Evolutionary conservation across 1,140 invertebrate species (phyloP).

Genomic region (Drosophila kurseongensis): DNA sequence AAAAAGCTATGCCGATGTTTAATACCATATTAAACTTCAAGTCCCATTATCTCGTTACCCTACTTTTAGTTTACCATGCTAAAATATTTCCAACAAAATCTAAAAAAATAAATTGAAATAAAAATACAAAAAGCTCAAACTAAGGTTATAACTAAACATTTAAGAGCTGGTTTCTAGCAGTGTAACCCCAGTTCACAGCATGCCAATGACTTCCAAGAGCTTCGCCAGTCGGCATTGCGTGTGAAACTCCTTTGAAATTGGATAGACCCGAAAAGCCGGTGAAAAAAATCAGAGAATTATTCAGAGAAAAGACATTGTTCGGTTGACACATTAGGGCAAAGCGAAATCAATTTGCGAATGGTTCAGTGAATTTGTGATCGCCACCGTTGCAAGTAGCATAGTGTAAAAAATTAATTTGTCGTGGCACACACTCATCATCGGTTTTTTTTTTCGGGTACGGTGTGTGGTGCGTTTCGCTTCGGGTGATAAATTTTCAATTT

Average conservation of each 20-base stretch:
- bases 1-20: not conserved
- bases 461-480: constrained; percentile 23
- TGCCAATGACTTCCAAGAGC: constrained; percentile 43
- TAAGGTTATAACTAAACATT: not conserved
- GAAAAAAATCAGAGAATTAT: not conserved
- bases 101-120: not conserved
- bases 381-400: constrained; percentile 18
- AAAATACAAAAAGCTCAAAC: not conserved
- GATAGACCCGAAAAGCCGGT: constrained; percentile 32
- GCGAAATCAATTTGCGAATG: constrained; percentile 78
- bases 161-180: not conserved
- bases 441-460: constrained; percentile 1
- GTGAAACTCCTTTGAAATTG: constrained; percentile 77
- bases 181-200: constrained; percentile 27
- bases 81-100: no score
- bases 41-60: no score
- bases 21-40: no score
- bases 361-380: constrained; percentile 45
- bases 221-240: constrained; percentile 66
- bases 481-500: constrained; percentile 82
- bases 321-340: constrained; percentile 55
- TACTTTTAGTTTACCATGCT: no score
- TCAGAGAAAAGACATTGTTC: constrained; percentile 17
- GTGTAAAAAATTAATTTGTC: constrained; percentile 77
- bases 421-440: constrained; percentile 72